These are phyloP conservation scores for Rhyzopertha dominica DNA, from an alignment of 1,140 invertebrate genomes.

Conservation along the genomic window DNA sequence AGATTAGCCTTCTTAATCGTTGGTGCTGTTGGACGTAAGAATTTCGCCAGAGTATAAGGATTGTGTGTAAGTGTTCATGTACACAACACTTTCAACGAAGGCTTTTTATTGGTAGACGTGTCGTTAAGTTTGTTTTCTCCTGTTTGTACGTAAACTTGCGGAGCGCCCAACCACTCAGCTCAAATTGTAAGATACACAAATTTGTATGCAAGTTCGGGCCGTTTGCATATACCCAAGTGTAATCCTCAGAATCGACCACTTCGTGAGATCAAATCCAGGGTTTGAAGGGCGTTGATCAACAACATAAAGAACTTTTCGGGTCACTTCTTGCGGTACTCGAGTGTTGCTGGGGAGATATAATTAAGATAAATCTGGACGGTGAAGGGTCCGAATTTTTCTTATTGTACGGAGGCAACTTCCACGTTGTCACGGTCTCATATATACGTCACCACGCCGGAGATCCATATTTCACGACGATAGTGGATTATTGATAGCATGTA, in stretches of 20 bases:
- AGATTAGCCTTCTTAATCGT: no score
- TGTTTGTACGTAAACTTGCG: no score
- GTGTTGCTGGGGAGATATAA: conserved; percentile 1
- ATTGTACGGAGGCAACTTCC: conserved; percentile 7
- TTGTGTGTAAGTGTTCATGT: no score
- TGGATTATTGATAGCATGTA: conserved; percentile 37
- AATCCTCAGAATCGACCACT: conserved; percentile 14
- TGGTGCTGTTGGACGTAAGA: no score
- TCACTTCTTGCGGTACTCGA: not conserved
- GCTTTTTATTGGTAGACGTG: no score
- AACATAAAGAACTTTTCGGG: conserved; percentile 3
- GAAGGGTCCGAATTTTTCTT: conserved; percentile 1
- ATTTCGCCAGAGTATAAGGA: no score
- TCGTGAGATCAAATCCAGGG: conserved; percentile 10
- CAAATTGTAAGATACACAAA: conserved; percentile 10
- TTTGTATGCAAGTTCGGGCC: no score
- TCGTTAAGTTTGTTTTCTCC: no score
- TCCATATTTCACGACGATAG: conserved; percentile 38
- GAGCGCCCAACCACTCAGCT: conserved; percentile 5
- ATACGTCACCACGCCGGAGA: conserved; percentile 33
- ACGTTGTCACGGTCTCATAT: conserved; percentile 8
- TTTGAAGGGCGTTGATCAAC: conserved; percentile 8
- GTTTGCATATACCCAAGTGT: no score
- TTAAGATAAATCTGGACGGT: conserved; percentile 16
- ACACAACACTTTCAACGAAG: no score